phyloP scores from a whole-genome alignment of 2,797 vertebrate species.

The Melanitta fusca region DNA sequence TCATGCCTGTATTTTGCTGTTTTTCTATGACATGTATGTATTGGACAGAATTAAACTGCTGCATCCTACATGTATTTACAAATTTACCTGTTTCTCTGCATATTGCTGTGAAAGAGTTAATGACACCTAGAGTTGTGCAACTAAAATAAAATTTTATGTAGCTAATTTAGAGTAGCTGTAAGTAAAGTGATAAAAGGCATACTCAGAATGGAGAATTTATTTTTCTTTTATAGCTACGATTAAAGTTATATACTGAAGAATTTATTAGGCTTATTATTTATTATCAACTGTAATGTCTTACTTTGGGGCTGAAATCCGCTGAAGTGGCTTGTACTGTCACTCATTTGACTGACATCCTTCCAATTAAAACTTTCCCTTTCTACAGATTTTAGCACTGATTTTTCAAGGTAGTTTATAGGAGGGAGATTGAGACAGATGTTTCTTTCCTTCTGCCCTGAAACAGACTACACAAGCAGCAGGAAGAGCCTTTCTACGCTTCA shows the following conservation, averaged over 20 bases:
- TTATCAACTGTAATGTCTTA: neutral
- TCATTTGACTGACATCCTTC: neutral
- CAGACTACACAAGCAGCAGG: accelerated
- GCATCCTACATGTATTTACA: neutral
- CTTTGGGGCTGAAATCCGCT: neutral
- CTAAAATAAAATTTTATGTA: neutral
- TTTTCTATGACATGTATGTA: neutral
- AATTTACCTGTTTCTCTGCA: neutral
- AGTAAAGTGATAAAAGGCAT: neutral
- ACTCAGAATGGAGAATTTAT: neutral
- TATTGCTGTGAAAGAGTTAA: neutral
- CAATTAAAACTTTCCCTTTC: neutral
- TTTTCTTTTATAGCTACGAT: neutral
- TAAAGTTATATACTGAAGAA: neutral
- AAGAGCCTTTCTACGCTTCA: neutral
- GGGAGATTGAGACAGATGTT: accelerated
- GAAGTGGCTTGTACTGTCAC: neutral
- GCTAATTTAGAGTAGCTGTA: neutral
- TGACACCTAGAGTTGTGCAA: neutral
- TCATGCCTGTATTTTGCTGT: accelerated
- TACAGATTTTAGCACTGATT: neutral
- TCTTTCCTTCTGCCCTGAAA: neutral
- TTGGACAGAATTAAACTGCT: neutral
- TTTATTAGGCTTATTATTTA: neutral
- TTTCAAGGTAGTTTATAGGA: neutral